Base-by-base conservation (phyloP, 2,113 vertebrate genomes). In the Bostrychus sinensis region DNA sequence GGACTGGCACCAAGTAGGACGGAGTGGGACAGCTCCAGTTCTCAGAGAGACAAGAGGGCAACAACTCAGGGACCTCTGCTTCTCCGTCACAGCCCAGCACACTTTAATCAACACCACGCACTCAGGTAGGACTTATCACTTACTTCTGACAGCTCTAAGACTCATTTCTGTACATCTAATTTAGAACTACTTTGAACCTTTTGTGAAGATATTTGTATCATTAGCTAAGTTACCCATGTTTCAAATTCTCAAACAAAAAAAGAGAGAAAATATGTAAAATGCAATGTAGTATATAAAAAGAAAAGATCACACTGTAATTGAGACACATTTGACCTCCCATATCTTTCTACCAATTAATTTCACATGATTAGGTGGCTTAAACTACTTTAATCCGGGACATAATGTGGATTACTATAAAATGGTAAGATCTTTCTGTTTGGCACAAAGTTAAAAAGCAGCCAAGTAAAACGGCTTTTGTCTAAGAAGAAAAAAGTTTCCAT, bases 91-190 rank as follows among this genome's bases (percentile, higher is more conserved):
- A 78, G 83, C 77, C 81, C 80, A 66, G 50, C 38, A 30, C 48
- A 41, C 70, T 56, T 72, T 72, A 84, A 70, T 82, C 84, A 75
- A 11, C 81, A 70, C 69, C 67, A 70, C 55, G 60, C 64, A 62
- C 72, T 85, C 85, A 86, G 87, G 88, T 89, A 89, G 38, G 81
- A 62, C 56, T 8, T n/a, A 50, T 53, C 56, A 43, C 48, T 56
- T 28, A 22, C 8, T 51, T 48, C 63, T 56, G 53, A 42, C 22
- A 22, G n/a, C 45, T 70, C 11, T 37, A 34, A 16, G 14, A 14
- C 14, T n/a, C 50, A 62, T 46, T 56, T 45, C 16, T 7, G 7
- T 43, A 7, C 16, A 17, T 42, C 45, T 69, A 25, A 46, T 66
- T 19, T 5, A 19, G 48, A n/a, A n/a, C n/a, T n/a, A n/a, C n/a